Evolutionary conservation across 2,888 invertebrate genomes (phyloP).

Genomic region (Oligia latruncula): DNA sequence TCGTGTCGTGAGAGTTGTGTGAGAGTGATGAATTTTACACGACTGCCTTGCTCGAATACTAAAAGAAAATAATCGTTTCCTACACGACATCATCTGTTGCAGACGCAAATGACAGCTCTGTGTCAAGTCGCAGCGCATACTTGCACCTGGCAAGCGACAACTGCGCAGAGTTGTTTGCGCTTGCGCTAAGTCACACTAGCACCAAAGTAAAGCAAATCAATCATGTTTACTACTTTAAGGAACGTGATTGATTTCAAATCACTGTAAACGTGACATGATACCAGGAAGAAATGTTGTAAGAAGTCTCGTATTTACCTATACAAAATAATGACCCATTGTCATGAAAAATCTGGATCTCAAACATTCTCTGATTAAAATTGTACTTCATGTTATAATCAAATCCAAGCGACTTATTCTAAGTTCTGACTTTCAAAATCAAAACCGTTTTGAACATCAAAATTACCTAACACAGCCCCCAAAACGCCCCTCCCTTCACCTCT

Average conservation of each 20-base stretch:
- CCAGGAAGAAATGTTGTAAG: slow-evolving; percentile 7
- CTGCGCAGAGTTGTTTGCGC: background rate
- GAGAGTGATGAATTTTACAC: no score
- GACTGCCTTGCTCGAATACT: no score
- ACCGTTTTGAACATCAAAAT: background rate
- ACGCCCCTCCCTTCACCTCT: background rate
- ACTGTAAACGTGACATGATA: background rate
- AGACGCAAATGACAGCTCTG: no score
- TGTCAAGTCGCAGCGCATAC: no score
- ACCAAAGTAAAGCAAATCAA: slow-evolving; percentile 32
- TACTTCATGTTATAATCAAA: slow-evolving; percentile 1
- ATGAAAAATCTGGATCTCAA: background rate
- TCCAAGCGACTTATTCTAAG: background rate
- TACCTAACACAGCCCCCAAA: background rate
- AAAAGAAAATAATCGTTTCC: background rate
- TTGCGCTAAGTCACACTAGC: background rate
- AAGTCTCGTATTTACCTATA: background rate
- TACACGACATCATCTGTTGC: background rate
- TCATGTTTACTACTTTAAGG: background rate
- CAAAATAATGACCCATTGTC: background rate
- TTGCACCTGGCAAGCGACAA: no score
- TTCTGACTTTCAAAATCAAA: background rate
- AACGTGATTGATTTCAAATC: slow-evolving; percentile 24
- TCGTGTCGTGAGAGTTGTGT: no score
- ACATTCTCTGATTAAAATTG: background rate